Percentiles rank a stretch among this genome's conserved stretches.
Evolutionary conservation across 2,797 vertebrate genomes (phyloP).

Genomic region (Muscicapa striata): DNA sequence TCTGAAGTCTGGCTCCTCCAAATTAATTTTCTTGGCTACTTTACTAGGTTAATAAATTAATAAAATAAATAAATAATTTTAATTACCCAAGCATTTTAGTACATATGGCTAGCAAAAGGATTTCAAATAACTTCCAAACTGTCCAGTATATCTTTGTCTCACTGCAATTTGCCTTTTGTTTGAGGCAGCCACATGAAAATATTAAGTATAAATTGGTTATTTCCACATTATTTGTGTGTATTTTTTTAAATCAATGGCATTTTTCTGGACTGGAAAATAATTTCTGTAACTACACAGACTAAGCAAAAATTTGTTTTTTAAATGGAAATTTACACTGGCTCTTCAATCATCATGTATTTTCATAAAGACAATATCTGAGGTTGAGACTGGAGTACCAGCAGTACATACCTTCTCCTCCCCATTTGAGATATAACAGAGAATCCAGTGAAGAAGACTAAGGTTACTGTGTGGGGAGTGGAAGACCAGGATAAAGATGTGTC

Average conservation of each 20-base stretch:
- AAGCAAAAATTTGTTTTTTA: not conserved
- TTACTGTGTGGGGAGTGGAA: not conserved
- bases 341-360: not conserved
- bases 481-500: not conserved
- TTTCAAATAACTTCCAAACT: not conserved
- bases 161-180: not conserved
- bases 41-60: not conserved
- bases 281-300: not conserved
- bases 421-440: not conserved
- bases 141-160: not conserved
- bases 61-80: not conserved
- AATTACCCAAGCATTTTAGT: not conserved
- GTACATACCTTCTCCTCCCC: fast-evolving
- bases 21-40: not conserved
- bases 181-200: not conserved
- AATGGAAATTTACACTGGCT: not conserved
- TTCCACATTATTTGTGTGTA: not conserved
- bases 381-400: not conserved
- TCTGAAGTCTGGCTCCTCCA: not conserved
- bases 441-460: not conserved
- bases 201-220: not conserved
- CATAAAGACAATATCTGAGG: not conserved
- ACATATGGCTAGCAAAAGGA: not conserved
- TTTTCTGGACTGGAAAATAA: not conserved
- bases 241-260: not conserved